Conservation (phyloP, 2,113 vertebrate genomes). For the Thalassoma bifasciatum region DNA sequence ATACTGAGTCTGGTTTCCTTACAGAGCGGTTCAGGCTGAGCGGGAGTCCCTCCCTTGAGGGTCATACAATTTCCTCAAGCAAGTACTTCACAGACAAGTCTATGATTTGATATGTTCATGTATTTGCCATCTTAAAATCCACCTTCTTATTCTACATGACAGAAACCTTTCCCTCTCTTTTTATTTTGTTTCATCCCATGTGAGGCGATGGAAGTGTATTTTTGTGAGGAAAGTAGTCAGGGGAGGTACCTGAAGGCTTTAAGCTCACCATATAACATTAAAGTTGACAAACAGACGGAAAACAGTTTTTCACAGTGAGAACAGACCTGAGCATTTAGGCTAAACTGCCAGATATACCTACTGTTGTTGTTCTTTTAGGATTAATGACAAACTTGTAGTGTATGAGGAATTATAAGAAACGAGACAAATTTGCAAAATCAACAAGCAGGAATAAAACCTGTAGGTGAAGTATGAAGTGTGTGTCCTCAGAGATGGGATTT, state of each 20-base stretch:
- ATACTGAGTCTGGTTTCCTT: no score
- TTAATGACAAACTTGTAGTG: no score
- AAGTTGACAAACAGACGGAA: neutral
- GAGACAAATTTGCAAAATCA: neutral
- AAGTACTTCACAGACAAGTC: no score
- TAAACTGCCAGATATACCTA: no score
- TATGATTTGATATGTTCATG: neutral
- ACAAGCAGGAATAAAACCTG: neutral
- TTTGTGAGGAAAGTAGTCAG: constrained; percentile 5
- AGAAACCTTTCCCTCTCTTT: constrained; percentile 9
- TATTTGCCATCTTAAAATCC: neutral
- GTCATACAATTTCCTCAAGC: no score
- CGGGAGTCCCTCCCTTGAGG: no score
- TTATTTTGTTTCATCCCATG: constrained; percentile 11
- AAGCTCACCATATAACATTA: constrained; percentile 3
- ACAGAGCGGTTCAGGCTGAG: no score
- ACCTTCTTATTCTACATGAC: neutral
- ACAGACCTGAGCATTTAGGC: neutral
- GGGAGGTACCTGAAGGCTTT: constrained; percentile 12
- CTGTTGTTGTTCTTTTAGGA: no score
- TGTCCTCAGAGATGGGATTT: neutral
- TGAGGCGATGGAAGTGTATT: neutral
- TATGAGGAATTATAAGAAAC: neutral
- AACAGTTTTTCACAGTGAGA: neutral
- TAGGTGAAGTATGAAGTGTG: no score